phyloP scores from a whole-genome alignment of 1,140 invertebrate genomes.

The Maniola jurtina region DNA sequence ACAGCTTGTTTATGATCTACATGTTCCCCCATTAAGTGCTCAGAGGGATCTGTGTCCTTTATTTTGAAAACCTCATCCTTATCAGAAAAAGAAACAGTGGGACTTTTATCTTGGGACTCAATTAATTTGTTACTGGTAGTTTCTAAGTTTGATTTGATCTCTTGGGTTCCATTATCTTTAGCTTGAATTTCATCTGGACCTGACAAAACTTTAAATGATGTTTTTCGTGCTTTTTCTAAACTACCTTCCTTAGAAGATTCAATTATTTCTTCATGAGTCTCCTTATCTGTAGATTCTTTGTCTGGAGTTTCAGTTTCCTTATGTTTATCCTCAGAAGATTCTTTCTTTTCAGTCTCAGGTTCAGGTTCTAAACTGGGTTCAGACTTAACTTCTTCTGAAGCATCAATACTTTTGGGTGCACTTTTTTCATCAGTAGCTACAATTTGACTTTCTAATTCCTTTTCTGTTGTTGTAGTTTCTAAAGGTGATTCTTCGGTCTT shows the following conservation, averaged over 20 bases:
- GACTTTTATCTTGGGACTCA: conserved; percentile 49
- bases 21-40: conserved; percentile 57
- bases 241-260: conserved; percentile 20
- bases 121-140: conserved; percentile 42
- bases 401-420: not conserved
- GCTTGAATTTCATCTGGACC: conserved; percentile 51
- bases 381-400: not conserved
- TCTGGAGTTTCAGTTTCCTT: conserved; percentile 28
- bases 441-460: not conserved
- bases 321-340: conserved; percentile 30
- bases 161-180: conserved; percentile 45
- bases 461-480: conserved; percentile 16
- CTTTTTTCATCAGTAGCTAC: conserved; percentile 16
- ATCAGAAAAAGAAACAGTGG: conserved; percentile 59
- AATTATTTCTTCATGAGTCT: conserved; percentile 15
- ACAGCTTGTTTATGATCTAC: conserved; percentile 4
- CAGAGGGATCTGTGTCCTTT: conserved; percentile 44
- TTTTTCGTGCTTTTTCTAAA: conserved; percentile 40
- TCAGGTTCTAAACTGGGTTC: conserved; percentile 3
- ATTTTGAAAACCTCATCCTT: conserved; percentile 62
- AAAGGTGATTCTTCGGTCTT: conserved; percentile 29
- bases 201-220: conserved; percentile 65
- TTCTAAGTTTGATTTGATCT: conserved; percentile 16
- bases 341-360: conserved; percentile 9
- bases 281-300: conserved; percentile 20